These are phyloP conservation scores for Ciconia nigra DNA, from an alignment of 2,797 vertebrate species.

Conservation along the genomic window DNA sequence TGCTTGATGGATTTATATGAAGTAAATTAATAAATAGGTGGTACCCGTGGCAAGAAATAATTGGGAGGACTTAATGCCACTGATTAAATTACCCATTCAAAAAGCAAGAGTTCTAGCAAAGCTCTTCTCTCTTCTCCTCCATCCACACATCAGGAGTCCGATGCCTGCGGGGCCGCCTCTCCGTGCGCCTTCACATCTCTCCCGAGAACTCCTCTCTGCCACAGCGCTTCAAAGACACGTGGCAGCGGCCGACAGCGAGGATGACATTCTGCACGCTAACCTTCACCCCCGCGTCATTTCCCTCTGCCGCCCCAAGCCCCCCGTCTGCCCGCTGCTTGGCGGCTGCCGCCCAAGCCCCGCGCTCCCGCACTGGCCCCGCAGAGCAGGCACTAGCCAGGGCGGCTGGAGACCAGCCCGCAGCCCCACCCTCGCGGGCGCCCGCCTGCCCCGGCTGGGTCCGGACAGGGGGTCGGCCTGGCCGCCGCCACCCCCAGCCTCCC, in stretches of 20 bases:
- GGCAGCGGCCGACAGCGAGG: background rate
- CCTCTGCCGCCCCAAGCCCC: background rate
- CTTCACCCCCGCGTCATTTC: background rate
- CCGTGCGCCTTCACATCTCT: accelerated
- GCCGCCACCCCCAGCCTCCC: background rate
- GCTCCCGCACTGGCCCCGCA: background rate
- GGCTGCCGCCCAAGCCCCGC: background rate
- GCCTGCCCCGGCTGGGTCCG: background rate
- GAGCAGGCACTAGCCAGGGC: background rate
- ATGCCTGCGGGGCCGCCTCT: background rate
- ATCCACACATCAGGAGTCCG: background rate
- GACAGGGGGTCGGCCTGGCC: background rate
- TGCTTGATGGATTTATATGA: background rate
- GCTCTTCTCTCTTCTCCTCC: background rate
- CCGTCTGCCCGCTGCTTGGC: background rate
- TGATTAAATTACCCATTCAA: background rate
- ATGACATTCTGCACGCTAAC: background rate
- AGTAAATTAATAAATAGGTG: constrained; percentile 17
- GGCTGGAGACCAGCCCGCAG: accelerated
- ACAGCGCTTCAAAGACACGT: background rate
- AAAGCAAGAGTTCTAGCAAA: background rate
- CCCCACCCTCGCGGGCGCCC: background rate
- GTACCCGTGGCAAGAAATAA: constrained; percentile 5
- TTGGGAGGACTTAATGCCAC: background rate
- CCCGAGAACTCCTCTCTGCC: background rate